Evolutionary conservation across 2,888 invertebrate species (phyloP), one percentile per base, ranked within the genome.

Genomic region (Bellardia pandia): DNA sequence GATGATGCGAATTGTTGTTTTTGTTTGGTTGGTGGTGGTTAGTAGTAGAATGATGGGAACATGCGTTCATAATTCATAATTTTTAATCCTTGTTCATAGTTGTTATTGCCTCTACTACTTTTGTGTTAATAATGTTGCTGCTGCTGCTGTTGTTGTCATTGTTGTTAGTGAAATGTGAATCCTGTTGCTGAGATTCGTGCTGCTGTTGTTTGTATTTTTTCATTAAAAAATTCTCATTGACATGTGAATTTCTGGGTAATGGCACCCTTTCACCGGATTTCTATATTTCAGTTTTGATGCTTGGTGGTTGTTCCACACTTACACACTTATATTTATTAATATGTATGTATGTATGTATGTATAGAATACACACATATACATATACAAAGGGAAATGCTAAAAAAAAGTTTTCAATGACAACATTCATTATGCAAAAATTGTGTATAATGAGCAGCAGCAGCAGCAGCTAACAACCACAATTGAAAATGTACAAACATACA

Each of bases 381-480:
- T n/a, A 58, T 11, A 58, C 23, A 33, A 56, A 45, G 42, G 62
- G 62, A 60, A 69, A 85, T 42, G 53, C 37, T 11, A 16, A 62
- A 66, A 56, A 77, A 68, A 53, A 84, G 11, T 83, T 82, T 79
- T 88, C 88, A 89, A 88, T 88, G 89, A 89, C 89, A 89, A 89
- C 89, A 89, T 89, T 88, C 89, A 88, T 89, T 88, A 89, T 89
- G 89, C 88, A 88, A 86, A 89, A 89, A 87, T 85, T 87, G 56
- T 85, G 78, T 78, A 87, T 89, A 87, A 89, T 88, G 84, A 89
- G 88, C 86, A 85, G 68, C 83, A 87, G 72, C 71, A 83, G 37
- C 37, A 33, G 33, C 33, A 33, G 5, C 45, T 3, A 78, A 87
- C 78, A 87, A 78, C 81, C 81, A 87, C 87, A 85, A 84, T 56